These are phyloP conservation scores for Elegia similella DNA, from an alignment of 2,888 invertebrate species.

Conservation along the genomic window DNA sequence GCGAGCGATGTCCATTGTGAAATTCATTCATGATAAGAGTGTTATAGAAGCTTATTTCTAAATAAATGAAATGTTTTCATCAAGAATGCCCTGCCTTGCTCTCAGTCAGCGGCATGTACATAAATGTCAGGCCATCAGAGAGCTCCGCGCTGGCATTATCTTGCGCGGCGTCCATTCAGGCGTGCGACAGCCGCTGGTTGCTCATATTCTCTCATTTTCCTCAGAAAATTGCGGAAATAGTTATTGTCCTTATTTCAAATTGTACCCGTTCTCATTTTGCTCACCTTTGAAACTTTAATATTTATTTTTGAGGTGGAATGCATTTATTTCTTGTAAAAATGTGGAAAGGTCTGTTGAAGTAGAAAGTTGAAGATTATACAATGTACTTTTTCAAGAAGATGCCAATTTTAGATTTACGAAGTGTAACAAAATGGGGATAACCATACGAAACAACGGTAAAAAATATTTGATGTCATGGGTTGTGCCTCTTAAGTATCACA, in stretches of 20 bases:
- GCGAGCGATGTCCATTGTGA: no score
- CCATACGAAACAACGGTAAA: no score
- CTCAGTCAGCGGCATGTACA: conserved; percentile 1
- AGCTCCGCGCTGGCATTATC: conserved; percentile 21
- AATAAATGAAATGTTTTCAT: neutral
- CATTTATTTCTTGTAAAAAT: neutral
- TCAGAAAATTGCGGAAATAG: conserved; percentile 11
- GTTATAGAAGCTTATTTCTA: no score
- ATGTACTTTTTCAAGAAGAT: no score
- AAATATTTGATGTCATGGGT: no score
- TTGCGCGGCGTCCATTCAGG: conserved; percentile 18
- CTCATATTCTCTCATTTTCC: conserved; percentile 18
- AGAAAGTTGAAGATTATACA: no score
- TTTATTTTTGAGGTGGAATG: neutral
- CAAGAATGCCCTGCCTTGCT: neutral
- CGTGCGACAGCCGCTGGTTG: conserved; percentile 21
- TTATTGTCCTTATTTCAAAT: conserved; percentile 15
- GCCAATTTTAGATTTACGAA: no score
- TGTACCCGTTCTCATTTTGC: conserved; percentile 2
- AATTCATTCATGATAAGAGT: no score
- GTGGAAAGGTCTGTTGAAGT: neutral
- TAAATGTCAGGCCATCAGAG: conserved; percentile 24
- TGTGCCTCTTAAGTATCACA: no score
- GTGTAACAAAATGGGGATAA: no score
- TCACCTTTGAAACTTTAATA: conserved; percentile 8